A percentile compares a stretch with the other conserved stretches of the same genome.
Conservation (phyloP, 2,888 invertebrate genomes). For the Hydriomena furcata region DNA sequence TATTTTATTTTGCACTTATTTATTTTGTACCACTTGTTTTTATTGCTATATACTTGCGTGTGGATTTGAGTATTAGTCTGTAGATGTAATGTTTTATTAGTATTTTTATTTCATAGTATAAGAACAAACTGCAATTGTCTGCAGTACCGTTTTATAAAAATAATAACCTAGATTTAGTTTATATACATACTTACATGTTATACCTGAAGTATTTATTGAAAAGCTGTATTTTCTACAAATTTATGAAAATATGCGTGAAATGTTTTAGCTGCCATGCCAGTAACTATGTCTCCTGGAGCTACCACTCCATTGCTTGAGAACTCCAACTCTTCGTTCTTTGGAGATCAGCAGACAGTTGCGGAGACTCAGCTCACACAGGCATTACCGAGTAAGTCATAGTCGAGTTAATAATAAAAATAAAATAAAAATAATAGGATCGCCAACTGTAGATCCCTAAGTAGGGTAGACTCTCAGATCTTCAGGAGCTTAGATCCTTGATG, state of each 20-base stretch:
- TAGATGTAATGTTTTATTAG: not conserved
- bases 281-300: conserved; percentile 74
- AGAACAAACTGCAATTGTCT: too few species aligned
- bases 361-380: conserved; percentile 73
- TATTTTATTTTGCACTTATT: conserved; percentile 41
- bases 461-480: too few species aligned
- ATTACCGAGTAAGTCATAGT: conserved; percentile 61
- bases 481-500: too few species aligned
- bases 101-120: too few species aligned
- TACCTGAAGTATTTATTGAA: not conserved
- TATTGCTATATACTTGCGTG: conserved; percentile 18
- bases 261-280: conserved; percentile 72
- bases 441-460: too few species aligned
- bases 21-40: conserved; percentile 15
- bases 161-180: too few species aligned
- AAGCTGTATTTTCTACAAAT: not conserved
- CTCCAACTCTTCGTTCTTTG: conserved; percentile 69
- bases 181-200: not conserved
- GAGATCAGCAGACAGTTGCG: conserved; percentile 65
- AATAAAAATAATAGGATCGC: too few species aligned
- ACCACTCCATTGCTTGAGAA: conserved; percentile 74
- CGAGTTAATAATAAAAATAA: too few species aligned
- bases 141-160: too few species aligned
- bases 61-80: conserved; percentile 11
- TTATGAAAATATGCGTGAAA: not conserved